phyloP scores from a whole-genome alignment of 2,797 vertebrate genomes.

The Naso thynnoides region DNA sequence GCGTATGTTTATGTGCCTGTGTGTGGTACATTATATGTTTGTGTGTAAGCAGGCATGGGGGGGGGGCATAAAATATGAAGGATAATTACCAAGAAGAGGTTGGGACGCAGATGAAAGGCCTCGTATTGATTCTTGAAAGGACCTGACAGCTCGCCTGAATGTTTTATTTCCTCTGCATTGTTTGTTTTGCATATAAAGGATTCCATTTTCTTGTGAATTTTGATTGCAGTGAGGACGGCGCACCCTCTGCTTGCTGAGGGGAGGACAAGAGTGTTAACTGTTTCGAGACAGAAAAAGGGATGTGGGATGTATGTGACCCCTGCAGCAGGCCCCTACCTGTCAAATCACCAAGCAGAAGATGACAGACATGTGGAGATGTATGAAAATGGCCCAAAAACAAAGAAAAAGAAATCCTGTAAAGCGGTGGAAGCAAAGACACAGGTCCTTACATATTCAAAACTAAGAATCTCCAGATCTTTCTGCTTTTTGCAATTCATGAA shows the following conservation, averaged over 20 bases:
- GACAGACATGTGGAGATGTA: slow-evolving; percentile 40
- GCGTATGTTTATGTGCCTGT: slow-evolving; percentile 47
- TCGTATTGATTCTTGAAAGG: slow-evolving; percentile 86
- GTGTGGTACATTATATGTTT: slow-evolving; percentile 67
- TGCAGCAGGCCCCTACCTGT: slow-evolving; percentile 43
- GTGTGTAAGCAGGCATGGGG: slow-evolving; percentile 74
- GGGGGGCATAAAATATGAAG: slow-evolving; percentile 85
- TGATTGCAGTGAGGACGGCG: slow-evolving; percentile 78
- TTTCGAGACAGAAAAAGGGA: slow-evolving; percentile 55
- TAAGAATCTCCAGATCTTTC: slow-evolving; percentile 22
- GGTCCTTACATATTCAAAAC: slow-evolving; percentile 22
- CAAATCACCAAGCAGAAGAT: slow-evolving; percentile 44
- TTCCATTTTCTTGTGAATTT: slow-evolving; percentile 85
- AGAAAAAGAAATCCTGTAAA: neutral
- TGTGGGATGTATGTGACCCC: slow-evolving; percentile 57
- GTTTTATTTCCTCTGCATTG: slow-evolving; percentile 85
- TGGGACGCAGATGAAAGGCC: slow-evolving; percentile 85
- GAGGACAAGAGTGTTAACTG: slow-evolving; percentile 63
- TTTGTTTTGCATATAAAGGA: slow-evolving; percentile 88
- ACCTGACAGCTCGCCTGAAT: slow-evolving; percentile 87
- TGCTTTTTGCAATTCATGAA: slow-evolving; percentile 33
- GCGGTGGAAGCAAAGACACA: neutral
- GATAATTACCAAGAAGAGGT: slow-evolving; percentile 88
- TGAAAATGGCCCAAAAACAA: slow-evolving; percentile 49
- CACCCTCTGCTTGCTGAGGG: slow-evolving; percentile 65